phyloP scores from a whole-genome alignment of 2,888 invertebrate species.

The Ochlodes sylvanus region DNA sequence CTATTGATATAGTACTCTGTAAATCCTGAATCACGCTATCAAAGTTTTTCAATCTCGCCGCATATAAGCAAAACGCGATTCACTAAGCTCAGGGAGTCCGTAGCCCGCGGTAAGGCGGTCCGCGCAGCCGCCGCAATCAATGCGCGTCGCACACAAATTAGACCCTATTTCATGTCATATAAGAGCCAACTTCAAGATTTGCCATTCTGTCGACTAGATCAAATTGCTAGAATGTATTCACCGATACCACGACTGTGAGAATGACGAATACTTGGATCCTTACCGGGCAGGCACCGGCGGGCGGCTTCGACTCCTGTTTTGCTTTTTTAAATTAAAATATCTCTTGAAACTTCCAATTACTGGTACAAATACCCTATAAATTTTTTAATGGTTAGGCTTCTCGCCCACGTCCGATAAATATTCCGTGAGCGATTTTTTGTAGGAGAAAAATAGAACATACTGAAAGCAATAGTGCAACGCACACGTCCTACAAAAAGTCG shows the following conservation, averaged over 20 bases:
- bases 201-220: conserved; percentile 79
- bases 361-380: too few relatives aligned
- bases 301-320: conserved; percentile 70
- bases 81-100: conserved; percentile 58
- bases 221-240: conserved; percentile 74
- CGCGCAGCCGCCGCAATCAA: conserved; percentile 58
- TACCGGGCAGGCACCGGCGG: conserved; percentile 61
- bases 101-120: conserved; percentile 66
- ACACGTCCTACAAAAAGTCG: too few relatives aligned
- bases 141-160: conserved; percentile 60
- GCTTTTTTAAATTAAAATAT: too few relatives aligned
- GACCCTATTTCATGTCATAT: conserved; percentile 55
- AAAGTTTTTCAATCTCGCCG: conserved; percentile 51
- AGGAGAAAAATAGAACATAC: too few relatives aligned
- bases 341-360: too few relatives aligned
- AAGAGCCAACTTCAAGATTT: conserved; percentile 71
- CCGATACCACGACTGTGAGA: conserved; percentile 64
- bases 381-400: too few relatives aligned
- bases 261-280: conserved; percentile 76
- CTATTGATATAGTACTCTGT: background rate
- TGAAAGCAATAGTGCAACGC: too few relatives aligned
- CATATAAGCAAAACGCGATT: conserved; percentile 51
- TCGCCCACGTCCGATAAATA: too few relatives aligned
- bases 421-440: too few relatives aligned
- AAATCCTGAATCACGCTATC: conserved; percentile 56